phyloP scores from a whole-genome alignment of 2,888 invertebrate species.

The Drosophila anomelani region DNA sequence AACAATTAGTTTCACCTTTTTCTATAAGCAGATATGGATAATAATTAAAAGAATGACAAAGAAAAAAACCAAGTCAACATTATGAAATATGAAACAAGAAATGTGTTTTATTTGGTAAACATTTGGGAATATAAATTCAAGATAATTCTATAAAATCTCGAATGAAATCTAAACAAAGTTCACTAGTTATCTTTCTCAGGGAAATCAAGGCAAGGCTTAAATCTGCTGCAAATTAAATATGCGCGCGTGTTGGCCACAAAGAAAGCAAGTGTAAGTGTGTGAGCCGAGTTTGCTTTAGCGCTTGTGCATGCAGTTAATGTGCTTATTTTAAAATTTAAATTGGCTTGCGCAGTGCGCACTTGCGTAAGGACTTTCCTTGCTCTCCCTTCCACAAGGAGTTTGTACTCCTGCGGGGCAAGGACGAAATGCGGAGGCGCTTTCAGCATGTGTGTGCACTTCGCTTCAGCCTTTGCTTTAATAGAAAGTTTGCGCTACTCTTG shows the following conservation, averaged over 20 bases:
- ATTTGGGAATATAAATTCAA: background rate
- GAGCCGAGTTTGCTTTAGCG: slow-evolving; percentile 46
- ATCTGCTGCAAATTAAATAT: slow-evolving; percentile 65
- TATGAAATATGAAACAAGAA: slow-evolving; percentile 42
- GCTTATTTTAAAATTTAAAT: slow-evolving; percentile 82
- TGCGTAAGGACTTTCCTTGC: slow-evolving; percentile 26
- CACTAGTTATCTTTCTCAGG: background rate
- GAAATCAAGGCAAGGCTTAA: slow-evolving; percentile 49
- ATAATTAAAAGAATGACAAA: slow-evolving; percentile 69
- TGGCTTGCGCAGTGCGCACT: slow-evolving; percentile 76
- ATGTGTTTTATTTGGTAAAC: slow-evolving; percentile 12
- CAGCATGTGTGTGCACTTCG: slow-evolving; percentile 25
- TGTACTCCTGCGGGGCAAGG: background rate
- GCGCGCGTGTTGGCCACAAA: slow-evolving; percentile 39
- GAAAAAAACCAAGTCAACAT: slow-evolving; percentile 46
- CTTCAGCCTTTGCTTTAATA: slow-evolving; percentile 61
- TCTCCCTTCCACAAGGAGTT: slow-evolving; percentile 12
- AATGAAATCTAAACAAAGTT: background rate
- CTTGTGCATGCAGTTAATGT: slow-evolving; percentile 76
- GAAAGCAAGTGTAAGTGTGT: slow-evolving; percentile 1
- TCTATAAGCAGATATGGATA: slow-evolving; percentile 76
- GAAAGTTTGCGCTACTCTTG: slow-evolving; percentile 63
- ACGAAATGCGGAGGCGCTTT: background rate
- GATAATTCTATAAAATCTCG: background rate
- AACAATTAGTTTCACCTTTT: slow-evolving; percentile 68